phyloP scores from a whole-genome alignment of 2,113 vertebrate genomes.

The Scatophagus argus region DNA sequence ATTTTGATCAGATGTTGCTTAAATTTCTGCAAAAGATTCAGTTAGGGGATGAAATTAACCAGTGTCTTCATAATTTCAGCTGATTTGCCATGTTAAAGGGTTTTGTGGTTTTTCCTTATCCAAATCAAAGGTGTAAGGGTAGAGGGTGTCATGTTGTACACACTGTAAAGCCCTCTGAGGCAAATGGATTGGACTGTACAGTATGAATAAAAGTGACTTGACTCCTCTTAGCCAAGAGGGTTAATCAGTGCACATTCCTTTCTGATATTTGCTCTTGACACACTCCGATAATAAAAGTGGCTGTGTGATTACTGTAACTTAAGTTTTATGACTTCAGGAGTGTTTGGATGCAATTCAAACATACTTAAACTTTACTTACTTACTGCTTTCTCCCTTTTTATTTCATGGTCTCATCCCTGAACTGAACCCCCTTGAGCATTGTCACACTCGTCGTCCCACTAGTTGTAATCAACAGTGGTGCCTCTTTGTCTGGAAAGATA shows the following conservation, averaged over 20 bases:
- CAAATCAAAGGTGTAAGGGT: neutral
- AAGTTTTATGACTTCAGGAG: slow-evolving; percentile 13
- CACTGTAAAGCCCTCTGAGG: neutral
- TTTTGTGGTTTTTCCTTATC: neutral
- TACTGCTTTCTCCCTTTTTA: neutral
- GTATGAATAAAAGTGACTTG: neutral
- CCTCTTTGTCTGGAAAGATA: slow-evolving; percentile 75
- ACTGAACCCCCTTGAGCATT: neutral
- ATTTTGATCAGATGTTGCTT: no score
- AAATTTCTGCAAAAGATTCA: no score
- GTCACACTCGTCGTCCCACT: slow-evolving; percentile 9
- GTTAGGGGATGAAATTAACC: no score
- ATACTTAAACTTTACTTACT: neutral
- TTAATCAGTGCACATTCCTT: slow-evolving; percentile 42
- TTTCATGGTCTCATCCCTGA: slow-evolving; percentile 27
- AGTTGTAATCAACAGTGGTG: slow-evolving; percentile 66
- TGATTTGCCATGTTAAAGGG: neutral
- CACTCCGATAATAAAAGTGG: neutral
- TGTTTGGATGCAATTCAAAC: neutral
- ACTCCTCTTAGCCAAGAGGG: neutral
- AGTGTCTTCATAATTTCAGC: no score
- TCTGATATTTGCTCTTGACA: slow-evolving; percentile 30
- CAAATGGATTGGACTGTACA: neutral
- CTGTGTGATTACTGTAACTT: neutral
- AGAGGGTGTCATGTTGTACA: neutral